Base-by-base conservation (phyloP, 1,140 invertebrate species). In the Drosophila lacertosa region DNA sequence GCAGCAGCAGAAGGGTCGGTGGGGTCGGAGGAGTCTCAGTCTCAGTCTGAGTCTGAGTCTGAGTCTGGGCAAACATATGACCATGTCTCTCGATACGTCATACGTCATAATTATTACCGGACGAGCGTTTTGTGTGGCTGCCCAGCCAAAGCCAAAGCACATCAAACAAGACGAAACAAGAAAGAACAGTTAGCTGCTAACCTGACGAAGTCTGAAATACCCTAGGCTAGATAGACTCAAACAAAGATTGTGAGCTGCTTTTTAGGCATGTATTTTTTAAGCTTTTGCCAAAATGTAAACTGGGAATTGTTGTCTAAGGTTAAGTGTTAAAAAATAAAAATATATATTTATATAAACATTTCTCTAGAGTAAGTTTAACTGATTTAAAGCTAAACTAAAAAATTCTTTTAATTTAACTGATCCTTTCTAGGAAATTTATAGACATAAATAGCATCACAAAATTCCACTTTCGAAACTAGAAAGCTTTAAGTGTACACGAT, bases 51-150 rank as follows among this genome's bases (percentile, higher is more conserved):
- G 54, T 72, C 29, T 26, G 16, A 40, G 42, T n/a, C 18, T 54
- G 20, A 20, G 67, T 70, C 60, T 70, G 67, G 44, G 67, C 51
- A 70, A 70, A 65, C 66, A 69, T 64, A 26, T 47, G 48, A 57
- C 53, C 35, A 51, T 60, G 57, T 48, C 64, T 77, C 57, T 58
- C 70, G 39, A 84, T 86, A 84, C 86, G 74, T 70, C 73, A 86
- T 84, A 86, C 81, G 81, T 84, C 76, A 84, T 77, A 69, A 72
- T 65, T 18, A 26, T 62, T 53, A 73, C 44, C 7, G 22, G 11
- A 11, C 18, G 11, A 55, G 35, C 39, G 59, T 60, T 55, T 71
- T 54, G 35, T 40, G 35, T 55, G n/a, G n/a, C 72, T 73, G 55
- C 75, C 64, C 75, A 74, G 77, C 71, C 39, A 70, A 69, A 64